Evolutionary conservation across 2,113 vertebrate genomes (phyloP).

Genomic region (Castor canadensis): DNA sequence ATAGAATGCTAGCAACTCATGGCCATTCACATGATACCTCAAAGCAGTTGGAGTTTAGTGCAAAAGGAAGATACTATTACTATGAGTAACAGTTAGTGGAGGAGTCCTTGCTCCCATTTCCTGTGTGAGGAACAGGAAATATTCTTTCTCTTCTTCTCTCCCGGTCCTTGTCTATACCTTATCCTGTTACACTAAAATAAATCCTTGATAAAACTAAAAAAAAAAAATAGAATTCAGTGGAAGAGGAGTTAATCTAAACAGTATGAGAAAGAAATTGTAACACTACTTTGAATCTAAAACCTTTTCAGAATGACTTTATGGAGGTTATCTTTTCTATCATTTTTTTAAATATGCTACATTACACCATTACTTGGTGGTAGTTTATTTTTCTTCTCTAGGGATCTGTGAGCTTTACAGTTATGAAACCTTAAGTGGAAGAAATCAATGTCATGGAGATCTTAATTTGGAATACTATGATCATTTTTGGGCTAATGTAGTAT

Average conservation of each 20-base stretch:
- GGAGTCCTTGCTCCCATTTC: too few relatives aligned
- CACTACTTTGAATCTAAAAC: neutral
- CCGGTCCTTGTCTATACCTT: too few relatives aligned
- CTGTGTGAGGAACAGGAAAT: too few relatives aligned
- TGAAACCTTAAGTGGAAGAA: neutral
- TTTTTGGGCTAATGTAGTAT: neutral
- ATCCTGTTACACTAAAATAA: too few relatives aligned
- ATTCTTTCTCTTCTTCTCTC: too few relatives aligned
- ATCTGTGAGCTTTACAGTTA: neutral
- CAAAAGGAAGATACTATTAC: neutral
- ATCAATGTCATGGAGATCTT: neutral
- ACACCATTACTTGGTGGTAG: neutral
- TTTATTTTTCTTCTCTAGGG: neutral
- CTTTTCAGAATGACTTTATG: fast-evolving
- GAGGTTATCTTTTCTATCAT: neutral
- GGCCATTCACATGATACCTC: fast-evolving
- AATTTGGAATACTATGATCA: neutral
- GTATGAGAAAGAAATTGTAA: fast-evolving
- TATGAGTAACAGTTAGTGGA: neutral
- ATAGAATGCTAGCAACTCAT: fast-evolving
- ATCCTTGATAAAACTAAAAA: too few relatives aligned
- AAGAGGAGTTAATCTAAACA: neutral
- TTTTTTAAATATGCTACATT: fast-evolving
- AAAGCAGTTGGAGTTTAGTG: neutral
- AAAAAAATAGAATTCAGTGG: neutral